These are phyloP conservation scores for Podarcis muralis DNA, from an alignment of 2,113 vertebrate genomes.

Conservation along the genomic window DNA sequence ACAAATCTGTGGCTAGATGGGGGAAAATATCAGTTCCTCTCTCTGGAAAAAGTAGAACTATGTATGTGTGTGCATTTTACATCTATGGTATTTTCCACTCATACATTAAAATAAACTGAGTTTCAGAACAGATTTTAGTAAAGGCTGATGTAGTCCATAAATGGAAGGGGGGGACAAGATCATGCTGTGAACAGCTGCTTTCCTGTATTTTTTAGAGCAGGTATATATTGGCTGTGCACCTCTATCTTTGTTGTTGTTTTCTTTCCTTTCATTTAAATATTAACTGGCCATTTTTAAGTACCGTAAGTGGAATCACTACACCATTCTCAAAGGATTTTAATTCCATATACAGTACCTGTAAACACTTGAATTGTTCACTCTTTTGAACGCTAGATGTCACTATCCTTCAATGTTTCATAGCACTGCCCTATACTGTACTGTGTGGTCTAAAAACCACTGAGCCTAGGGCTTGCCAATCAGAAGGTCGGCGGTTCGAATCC, in stretches of 20 bases:
- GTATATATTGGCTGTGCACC: neutral
- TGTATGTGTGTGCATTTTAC: no score
- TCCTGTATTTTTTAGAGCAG: neutral
- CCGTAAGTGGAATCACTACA: neutral
- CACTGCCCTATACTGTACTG: neutral
- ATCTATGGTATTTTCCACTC: neutral
- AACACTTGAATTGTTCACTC: neutral
- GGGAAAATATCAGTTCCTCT: neutral
- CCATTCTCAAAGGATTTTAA: neutral
- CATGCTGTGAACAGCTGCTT: neutral
- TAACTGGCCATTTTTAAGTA: neutral
- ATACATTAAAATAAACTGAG: neutral
- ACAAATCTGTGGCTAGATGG: neutral
- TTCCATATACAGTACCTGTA: neutral
- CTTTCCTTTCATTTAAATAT: neutral
- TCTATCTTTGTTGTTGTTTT: neutral
- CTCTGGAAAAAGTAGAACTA: neutral
- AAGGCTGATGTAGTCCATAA: neutral
- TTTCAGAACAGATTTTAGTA: neutral
- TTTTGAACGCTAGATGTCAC: slow-evolving; percentile 36
- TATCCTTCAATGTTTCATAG: neutral
- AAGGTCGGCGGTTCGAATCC: no score
- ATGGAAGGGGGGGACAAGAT: neutral
- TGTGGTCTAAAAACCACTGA: no score
- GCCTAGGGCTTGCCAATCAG: no score